Conservation (phyloP, 2,797 vertebrate genomes). For the Cossypha polioptera region DNA sequence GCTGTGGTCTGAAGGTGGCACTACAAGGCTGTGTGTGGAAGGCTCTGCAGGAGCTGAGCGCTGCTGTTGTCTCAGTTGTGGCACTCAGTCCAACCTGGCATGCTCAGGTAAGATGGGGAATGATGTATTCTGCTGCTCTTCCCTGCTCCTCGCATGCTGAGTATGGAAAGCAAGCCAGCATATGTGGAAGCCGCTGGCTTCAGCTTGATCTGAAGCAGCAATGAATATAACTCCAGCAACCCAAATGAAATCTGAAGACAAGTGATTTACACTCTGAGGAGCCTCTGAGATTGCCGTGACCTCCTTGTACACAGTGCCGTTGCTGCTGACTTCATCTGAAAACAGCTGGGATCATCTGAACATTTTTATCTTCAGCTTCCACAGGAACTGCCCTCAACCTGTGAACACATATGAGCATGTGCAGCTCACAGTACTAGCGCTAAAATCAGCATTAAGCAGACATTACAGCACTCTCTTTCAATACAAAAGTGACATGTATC, state of each 20-base stretch:
- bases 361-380: not conserved
- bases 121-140: not conserved
- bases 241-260: not conserved
- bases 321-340: not conserved
- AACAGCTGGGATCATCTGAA: not conserved
- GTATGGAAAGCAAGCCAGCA: not conserved
- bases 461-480: not conserved
- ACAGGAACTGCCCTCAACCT: not conserved
- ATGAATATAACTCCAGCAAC: not conserved
- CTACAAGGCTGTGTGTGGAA: not conserved
- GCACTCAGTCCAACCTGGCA: fast-evolving
- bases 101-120: not conserved
- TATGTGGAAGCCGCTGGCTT: not conserved
- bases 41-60: fast-evolving
- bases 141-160: not conserved
- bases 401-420: fast-evolving
- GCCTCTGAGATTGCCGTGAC: not conserved
- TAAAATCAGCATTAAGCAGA: not conserved
- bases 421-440: not conserved
- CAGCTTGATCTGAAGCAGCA: not conserved
- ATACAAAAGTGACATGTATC: not conserved
- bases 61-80: too few species aligned
- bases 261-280: not conserved
- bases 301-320: fast-evolving
- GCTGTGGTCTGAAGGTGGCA: constrained; percentile 43